Evolutionary conservation across 1,140 invertebrate genomes (phyloP).

Genomic region (Paraescarpia echinospica): DNA sequence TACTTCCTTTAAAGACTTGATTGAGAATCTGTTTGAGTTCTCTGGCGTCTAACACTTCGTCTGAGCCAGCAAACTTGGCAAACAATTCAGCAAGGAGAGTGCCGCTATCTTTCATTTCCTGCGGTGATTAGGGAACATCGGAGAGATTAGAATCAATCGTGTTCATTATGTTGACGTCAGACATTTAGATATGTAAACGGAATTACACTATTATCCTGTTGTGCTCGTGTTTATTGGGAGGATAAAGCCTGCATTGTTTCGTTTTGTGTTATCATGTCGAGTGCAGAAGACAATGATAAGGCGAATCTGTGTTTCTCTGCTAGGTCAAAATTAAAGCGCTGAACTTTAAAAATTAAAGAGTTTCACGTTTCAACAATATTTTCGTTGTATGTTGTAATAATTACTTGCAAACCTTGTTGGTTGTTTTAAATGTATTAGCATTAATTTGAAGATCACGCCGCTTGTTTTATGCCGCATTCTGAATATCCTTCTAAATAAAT

Average conservation of each 20-base stretch:
- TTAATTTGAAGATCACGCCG: too few relatives aligned
- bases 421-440: background rate
- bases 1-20: background rate
- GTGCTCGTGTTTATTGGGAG: background rate
- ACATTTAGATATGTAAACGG: background rate
- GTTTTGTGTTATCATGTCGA: background rate
- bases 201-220: background rate
- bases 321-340: background rate
- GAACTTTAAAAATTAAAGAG: background rate
- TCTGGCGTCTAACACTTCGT: background rate
- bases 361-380: background rate
- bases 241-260: background rate
- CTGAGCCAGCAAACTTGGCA: background rate
- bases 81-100: background rate
- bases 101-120: background rate
- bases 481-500: background rate
- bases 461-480: background rate
- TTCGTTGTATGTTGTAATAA: background rate
- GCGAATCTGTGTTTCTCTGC: background rate
- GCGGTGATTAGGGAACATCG: background rate
- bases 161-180: background rate
- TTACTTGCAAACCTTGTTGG: background rate
- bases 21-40: background rate
- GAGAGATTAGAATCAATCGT: background rate
- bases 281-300: background rate